Evolutionary conservation across 2,113 vertebrate species (phyloP).

Genomic region (Glaucomys volans): DNA sequence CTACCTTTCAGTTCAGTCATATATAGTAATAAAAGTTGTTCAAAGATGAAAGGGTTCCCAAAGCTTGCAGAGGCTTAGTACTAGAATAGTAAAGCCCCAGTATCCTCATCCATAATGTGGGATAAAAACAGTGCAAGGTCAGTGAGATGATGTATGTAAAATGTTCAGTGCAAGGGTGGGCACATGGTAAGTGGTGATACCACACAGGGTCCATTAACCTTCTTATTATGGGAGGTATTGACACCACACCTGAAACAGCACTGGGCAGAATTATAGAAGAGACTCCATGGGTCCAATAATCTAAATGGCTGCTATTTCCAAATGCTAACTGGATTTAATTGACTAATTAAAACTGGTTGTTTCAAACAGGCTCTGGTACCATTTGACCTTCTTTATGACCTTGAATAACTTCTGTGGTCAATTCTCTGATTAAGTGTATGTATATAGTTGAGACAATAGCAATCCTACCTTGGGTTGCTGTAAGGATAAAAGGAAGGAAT

Average conservation of each 20-base stretch:
- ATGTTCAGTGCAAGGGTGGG: fast-evolving
- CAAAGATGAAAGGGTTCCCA: not conserved
- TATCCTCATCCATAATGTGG: not conserved
- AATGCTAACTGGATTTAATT: not conserved
- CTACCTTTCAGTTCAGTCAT: not conserved
- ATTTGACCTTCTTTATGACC: not conserved
- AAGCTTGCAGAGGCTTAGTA: too few relatives aligned
- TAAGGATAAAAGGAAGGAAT: not conserved
- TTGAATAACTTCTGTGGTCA: conserved; percentile 28
- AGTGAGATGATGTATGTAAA: fast-evolving
- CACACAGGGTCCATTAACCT: fast-evolving
- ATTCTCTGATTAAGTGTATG: not conserved
- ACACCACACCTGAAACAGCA: not conserved
- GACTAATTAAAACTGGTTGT: not conserved
- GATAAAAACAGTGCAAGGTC: fast-evolving
- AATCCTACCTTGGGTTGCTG: not conserved
- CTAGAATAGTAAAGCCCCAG: fast-evolving
- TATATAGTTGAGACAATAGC: not conserved
- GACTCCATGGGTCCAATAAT: not conserved
- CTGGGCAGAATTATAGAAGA: not conserved
- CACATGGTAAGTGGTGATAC: not conserved
- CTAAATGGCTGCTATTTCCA: not conserved
- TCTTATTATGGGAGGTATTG: not conserved
- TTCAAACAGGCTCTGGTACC: not conserved
- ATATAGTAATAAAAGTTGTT: not conserved